Conservation (phyloP, 1,140 invertebrate genomes). For the Ruditapes philippinarum region DNA sequence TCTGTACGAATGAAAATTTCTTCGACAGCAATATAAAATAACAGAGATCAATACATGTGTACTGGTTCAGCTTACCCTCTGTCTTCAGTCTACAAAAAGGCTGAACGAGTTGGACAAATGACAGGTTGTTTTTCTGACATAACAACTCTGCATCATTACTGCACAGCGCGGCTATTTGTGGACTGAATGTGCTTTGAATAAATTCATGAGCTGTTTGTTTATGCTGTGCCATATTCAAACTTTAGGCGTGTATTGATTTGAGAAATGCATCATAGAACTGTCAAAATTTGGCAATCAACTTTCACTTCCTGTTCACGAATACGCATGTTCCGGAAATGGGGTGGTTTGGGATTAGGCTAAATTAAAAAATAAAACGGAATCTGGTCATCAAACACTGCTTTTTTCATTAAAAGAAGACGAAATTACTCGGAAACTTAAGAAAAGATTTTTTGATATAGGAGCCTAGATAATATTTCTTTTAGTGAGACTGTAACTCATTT, state of each 20-base stretch:
- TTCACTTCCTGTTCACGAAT: constrained; percentile 12
- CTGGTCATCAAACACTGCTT: not conserved
- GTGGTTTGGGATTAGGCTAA: not conserved
- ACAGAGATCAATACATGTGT: too few relatives aligned
- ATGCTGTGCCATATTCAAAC: constrained; percentile 85
- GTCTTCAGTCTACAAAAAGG: constrained; percentile 94
- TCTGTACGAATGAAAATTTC: too few relatives aligned
- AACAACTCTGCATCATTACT: constrained; percentile 93
- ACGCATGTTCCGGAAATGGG: constrained; percentile 31
- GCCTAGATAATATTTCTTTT: too few relatives aligned
- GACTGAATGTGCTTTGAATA: constrained; percentile 95
- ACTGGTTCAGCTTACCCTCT: constrained; percentile 94
- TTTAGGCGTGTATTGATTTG: not conserved
- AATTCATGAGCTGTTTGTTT: constrained; percentile 92
- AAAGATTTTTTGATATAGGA: too few relatives aligned
- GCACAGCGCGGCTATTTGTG: constrained; percentile 94
- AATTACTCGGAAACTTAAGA: too few relatives aligned
- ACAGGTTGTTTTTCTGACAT: constrained; percentile 96
- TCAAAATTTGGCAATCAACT: constrained; percentile 10
- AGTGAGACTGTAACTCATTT: too few relatives aligned
- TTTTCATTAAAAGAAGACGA: too few relatives aligned
- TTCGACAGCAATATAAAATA: too few relatives aligned
- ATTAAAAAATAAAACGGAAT: not conserved
- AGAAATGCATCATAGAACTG: not conserved
- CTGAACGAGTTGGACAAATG: constrained; percentile 95